These are phyloP conservation scores for Drosophila navojoa DNA, from an alignment of 1,140 invertebrate genomes.

Conservation along the genomic window DNA sequence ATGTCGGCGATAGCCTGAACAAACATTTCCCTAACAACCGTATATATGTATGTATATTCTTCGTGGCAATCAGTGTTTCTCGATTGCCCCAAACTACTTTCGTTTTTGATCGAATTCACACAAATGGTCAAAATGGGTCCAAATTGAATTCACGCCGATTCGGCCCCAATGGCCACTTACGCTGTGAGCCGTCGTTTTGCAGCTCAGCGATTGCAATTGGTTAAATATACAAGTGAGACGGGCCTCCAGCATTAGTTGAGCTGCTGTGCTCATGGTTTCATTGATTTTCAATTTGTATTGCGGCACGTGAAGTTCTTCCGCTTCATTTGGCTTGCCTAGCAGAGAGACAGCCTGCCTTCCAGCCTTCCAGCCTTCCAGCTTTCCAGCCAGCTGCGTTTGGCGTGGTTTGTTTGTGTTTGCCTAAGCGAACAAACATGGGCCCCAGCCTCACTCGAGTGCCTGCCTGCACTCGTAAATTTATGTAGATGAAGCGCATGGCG, in stretches of 20 bases:
- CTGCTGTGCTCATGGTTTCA: conserved; percentile 36
- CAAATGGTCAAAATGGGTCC: conserved; percentile 35
- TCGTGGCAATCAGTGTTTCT: neutral
- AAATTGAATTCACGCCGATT: conserved; percentile 49
- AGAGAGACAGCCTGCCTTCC: no score
- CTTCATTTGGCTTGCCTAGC: conserved; percentile 58
- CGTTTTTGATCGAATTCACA: conserved; percentile 16
- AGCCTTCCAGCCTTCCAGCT: no score
- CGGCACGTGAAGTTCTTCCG: conserved; percentile 75
- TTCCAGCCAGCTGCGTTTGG: neutral
- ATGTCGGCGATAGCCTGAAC: no score
- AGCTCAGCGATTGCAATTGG: conserved; percentile 46
- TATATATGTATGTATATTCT: neutral
- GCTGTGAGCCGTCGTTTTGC: conserved; percentile 53
- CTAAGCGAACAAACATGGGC: conserved; percentile 67
- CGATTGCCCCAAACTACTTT: conserved; percentile 1
- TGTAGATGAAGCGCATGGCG: conserved; percentile 26
- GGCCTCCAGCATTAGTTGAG: neutral
- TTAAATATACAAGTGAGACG: conserved; percentile 36
- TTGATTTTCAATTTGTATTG: conserved; percentile 78
- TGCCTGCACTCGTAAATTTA: conserved; percentile 31
- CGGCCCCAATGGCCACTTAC: conserved; percentile 32
- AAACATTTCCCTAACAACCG: no score
- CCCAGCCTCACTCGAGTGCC: neutral
- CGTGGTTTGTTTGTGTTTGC: conserved; percentile 48